Evolutionary conservation across 2,113 vertebrate species (phyloP), one percentile per base, ranked within the genome.

Genomic region (Bothrops jararaca): DNA sequence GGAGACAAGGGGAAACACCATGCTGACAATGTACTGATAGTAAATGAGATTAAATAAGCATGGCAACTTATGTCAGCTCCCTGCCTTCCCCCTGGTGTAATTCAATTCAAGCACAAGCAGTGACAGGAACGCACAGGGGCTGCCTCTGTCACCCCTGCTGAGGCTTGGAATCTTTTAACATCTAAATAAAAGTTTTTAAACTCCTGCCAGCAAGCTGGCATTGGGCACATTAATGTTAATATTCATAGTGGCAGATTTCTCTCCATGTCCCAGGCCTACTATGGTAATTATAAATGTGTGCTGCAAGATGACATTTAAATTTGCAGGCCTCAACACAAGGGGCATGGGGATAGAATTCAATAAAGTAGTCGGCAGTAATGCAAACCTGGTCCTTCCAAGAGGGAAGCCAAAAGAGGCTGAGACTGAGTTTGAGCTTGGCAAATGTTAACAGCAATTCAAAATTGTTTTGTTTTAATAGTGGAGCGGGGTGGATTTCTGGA

Each of bases 31-130:
- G 97, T 93, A 96, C 97, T 97, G 97, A 93, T 96, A 98, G 97
- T 97, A 97, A 98, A 98, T 98, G 98, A 98, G 98, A 98, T 98
- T 97, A 98, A 98, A 98, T 96, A 97, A 97, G 97, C 97, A 95
- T 96, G 97, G 97, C 98, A 96, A 96, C 97, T 97, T 80, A 96
- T 97, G 97, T 96, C 97, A 86, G 89, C 96, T 96, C 96, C 97
- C 97, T 97, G 97, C 97, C 91, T 97, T 97, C 97, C 97, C 97
- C 97, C 97, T 88, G 97, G 97, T 93, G 97, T 98, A 98, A 98
- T 98, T 98, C 97, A 97, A 97, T 98, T 96, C 95, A 45, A 97
- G 96, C 96, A 56, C 96, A 95, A 89, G 95, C 91, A 90, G 97
- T 97, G 97, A 97, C 98, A 97, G 97, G 96, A 96, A 97, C 96